Evolutionary conservation across 2,113 vertebrate species (phyloP).

Genomic region (Chaetodon trifascialis): DNA sequence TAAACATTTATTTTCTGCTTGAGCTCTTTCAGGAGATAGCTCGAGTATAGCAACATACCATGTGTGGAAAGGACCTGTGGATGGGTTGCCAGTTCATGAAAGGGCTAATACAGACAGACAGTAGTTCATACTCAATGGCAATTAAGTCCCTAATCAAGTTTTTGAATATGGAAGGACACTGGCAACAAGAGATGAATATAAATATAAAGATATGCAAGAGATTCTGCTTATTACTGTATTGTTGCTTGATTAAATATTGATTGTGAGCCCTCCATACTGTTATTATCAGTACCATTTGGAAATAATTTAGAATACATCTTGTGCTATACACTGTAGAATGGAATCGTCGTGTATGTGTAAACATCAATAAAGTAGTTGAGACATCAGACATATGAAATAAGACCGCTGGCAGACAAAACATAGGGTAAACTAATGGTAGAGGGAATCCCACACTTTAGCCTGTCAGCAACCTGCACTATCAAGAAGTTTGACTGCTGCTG

Average conservation of each 20-base stretch:
- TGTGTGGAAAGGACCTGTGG: neutral
- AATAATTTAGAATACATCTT: neutral
- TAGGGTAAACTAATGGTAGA: neutral
- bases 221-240: neutral
- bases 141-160: neutral
- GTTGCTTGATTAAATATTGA: neutral
- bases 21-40: neutral
- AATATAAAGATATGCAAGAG: neutral
- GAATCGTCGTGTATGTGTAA: neutral
- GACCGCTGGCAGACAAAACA: conserved; percentile 7
- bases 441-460: conserved; percentile 7
- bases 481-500: conserved; percentile 39
- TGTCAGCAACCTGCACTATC: conserved; percentile 20
- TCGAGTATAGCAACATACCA: neutral
- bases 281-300: neutral
- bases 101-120: neutral
- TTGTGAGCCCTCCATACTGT: neutral
- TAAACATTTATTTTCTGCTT: neutral
- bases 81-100: neutral
- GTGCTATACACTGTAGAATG: neutral
- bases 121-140: neutral
- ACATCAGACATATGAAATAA: neutral
- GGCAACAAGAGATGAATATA: neutral
- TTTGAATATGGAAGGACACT: neutral
- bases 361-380: neutral